Evolutionary conservation across 2,797 vertebrate species (phyloP), one percentile per base, ranked within the genome.

Genomic region (Chelidonichthys spinosus): DNA sequence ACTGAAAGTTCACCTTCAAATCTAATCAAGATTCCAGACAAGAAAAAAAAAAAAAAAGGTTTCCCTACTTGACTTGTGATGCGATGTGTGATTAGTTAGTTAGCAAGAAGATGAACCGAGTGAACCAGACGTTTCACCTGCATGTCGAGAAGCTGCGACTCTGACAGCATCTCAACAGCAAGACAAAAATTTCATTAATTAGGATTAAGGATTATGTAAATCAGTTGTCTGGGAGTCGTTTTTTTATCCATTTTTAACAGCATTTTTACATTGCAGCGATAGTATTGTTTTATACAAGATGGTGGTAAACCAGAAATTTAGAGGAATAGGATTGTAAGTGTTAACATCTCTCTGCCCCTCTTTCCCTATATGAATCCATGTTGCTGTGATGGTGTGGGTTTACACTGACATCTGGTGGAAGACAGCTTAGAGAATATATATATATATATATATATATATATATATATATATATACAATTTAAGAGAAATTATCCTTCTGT

Each of bases 331-430:
- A 40, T 32, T 43, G 7, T 10, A 58, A 62, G 2, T 37, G 55
- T 43, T 32, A 49, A 55, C 17, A 61, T 17, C 9, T 71, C 36
- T n/a, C 14, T 66, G 5, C 9, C 49, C n/a, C 4, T 25, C 9
- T 42, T 53, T 4, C 2, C 3, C 15, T 50, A 11, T 7, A 3
- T 33, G 15, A 42, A 3, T 4, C 2, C 3, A 11, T 69, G 53
- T 3, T 7, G 9, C 13, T 43, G 40, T 59, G 37, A 32, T 49
- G 50, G 0, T 36, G 40, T 66, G 49, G 68, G 35, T n/a, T 60
- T 60, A 71, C 40, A 70, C 79, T 87, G 86, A 84, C 90, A 85
- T 70, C 90, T 92, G 47, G 76, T 90, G 92, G 90, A 70, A 2
- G 43, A 55, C 0, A 15, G 13, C 3, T 7, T 63, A 35, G 71